Conservation (phyloP, 2,888 invertebrate species). For the Malachius bipustulatus region DNA sequence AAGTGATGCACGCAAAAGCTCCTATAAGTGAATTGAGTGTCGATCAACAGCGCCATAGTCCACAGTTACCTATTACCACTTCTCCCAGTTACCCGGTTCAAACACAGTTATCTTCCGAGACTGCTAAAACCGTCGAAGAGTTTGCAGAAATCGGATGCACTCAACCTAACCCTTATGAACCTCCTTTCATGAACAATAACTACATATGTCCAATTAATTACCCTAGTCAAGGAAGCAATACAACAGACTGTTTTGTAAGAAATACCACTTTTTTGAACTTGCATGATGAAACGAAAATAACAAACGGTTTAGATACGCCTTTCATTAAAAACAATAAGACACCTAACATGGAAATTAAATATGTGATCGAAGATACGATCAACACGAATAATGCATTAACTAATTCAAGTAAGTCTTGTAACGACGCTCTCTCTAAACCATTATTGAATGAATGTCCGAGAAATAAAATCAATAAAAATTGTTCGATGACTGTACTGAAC, state of each 20-base stretch:
- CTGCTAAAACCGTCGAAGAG: slow-evolving; percentile 15
- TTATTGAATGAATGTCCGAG: slow-evolving; percentile 1
- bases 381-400: background rate
- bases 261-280: slow-evolving; percentile 18
- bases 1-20: slow-evolving; percentile 32
- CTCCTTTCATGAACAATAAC: slow-evolving; percentile 32
- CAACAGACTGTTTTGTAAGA: slow-evolving; percentile 20
- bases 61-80: slow-evolving; percentile 33
- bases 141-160: slow-evolving; percentile 17
- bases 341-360: background rate
- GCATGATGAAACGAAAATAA: background rate
- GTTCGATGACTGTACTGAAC: slow-evolving; percentile 31
- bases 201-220: slow-evolving; percentile 27
- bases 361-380: background rate
- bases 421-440: slow-evolving; percentile 3
- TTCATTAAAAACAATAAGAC: background rate
- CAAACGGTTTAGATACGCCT: too few relatives aligned
- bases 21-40: slow-evolving; percentile 25
- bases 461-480: slow-evolving; percentile 2
- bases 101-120: slow-evolving; percentile 21
- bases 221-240: slow-evolving; percentile 27
- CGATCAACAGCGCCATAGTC: slow-evolving; percentile 30
- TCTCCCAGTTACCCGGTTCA: slow-evolving; percentile 34
- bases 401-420: background rate
- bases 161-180: slow-evolving; percentile 26